Evolutionary conservation across 2,888 invertebrate genomes (phyloP).

Genomic region (Morpho helenor): DNA sequence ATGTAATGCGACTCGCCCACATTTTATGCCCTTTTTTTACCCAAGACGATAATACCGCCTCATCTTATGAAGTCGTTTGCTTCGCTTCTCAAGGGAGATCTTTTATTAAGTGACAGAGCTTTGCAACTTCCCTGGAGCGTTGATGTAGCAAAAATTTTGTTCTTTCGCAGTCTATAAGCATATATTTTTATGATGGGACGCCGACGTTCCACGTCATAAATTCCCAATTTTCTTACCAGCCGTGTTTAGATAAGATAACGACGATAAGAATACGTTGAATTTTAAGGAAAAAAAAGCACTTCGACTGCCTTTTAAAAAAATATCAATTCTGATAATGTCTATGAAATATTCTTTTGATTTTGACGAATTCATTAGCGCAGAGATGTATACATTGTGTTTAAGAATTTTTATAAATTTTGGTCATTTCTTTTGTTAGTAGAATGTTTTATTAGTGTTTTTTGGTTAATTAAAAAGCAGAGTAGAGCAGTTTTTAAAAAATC

Average conservation of each 20-base stretch:
- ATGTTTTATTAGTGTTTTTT: no score
- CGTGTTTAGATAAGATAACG: conserved; percentile 19
- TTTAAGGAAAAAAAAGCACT: conserved; percentile 24
- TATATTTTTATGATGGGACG: conserved; percentile 26
- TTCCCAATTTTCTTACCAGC: conserved; percentile 26
- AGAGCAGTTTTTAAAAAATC: no score
- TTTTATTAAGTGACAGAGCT: conserved; percentile 70
- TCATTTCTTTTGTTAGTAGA: no score
- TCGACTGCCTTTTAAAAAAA: background rate
- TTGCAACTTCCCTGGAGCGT: conserved; percentile 44
- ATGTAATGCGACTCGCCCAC: conserved; percentile 66
- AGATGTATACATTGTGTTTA: no score
- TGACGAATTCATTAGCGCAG: no score
- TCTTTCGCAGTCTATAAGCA: conserved; percentile 33
- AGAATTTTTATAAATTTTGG: no score
- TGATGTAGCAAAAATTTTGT: conserved; percentile 30
- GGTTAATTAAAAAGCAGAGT: no score
- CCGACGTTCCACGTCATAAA: conserved; percentile 27
- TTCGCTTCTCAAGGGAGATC: conserved; percentile 56
- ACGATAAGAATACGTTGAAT: conserved; percentile 27
- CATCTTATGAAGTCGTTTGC: conserved; percentile 72
- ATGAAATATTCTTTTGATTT: no score
- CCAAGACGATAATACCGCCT: conserved; percentile 60
- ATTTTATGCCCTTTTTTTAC: conserved; percentile 66
- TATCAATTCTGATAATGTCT: no score